phyloP scores from a whole-genome alignment of 2,888 invertebrate species.

The Eudasyphora cyanicolor region DNA sequence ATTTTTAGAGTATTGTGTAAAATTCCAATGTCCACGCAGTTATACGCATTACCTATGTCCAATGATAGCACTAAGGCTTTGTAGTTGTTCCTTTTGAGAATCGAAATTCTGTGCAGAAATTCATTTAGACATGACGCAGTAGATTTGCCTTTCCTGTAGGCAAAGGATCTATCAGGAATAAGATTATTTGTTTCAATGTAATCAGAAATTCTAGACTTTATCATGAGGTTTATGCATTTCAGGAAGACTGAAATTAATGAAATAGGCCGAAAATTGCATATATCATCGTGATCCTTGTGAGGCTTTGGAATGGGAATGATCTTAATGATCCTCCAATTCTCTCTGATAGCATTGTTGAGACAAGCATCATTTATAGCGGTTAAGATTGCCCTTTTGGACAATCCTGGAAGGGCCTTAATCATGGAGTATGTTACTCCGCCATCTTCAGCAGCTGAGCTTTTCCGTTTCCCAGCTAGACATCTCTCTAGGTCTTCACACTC shows the following conservation, averaged over 20 bases:
- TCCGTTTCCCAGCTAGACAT: background rate
- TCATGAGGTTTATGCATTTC: background rate
- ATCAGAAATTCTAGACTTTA: background rate
- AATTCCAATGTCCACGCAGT: background rate
- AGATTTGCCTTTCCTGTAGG: background rate
- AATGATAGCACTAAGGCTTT: background rate
- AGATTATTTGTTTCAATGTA: background rate
- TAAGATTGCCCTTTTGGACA: too few relatives aligned
- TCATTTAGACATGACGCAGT: background rate
- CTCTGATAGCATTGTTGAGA: background rate
- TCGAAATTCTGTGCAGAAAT: background rate
- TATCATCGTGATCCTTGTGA: too few relatives aligned
- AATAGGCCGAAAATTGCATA: background rate
- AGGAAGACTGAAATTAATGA: background rate
- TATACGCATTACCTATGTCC: conserved; percentile 20
- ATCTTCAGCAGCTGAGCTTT: background rate
- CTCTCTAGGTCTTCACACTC: background rate
- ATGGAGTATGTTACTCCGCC: too few relatives aligned
- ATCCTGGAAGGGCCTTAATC: too few relatives aligned
- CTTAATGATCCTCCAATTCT: too few relatives aligned
- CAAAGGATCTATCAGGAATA: background rate
- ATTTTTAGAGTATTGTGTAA: background rate
- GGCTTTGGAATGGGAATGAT: too few relatives aligned
- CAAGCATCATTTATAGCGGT: too few relatives aligned
- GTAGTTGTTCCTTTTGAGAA: background rate